Percentiles rank a stretch among this genome's conserved stretches.
These are phyloP conservation scores for Amphiduros pacificus DNA, from an alignment of 2,888 invertebrate species.

Conservation along the genomic window DNA sequence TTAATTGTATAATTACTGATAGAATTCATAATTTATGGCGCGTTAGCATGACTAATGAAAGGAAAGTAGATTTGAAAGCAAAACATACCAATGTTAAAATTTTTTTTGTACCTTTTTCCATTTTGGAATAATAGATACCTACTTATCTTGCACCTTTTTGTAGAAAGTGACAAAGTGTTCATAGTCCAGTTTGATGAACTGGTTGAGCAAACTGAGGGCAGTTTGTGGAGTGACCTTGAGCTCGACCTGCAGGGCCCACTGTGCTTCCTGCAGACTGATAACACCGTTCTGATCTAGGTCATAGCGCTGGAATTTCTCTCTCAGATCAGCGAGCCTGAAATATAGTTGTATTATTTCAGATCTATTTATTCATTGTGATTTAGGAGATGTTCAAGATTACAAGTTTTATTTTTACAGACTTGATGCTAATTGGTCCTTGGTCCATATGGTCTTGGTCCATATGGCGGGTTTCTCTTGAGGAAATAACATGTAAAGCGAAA, in stretches of 20 bases:
- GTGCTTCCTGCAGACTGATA: slow-evolving; percentile 24
- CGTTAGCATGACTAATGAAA: no score
- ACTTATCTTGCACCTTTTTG: slow-evolving; percentile 23
- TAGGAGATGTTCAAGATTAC: no score
- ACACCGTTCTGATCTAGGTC: slow-evolving; percentile 23
- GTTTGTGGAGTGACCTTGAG: slow-evolving; percentile 21
- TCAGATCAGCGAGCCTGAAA: slow-evolving; percentile 22
- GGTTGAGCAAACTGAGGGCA: slow-evolving; percentile 25
- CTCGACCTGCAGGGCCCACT: slow-evolving; percentile 26
- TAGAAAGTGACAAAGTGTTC: slow-evolving; percentile 27
- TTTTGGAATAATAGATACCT: neutral
- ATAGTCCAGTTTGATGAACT: slow-evolving; percentile 25
- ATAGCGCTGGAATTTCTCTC: slow-evolving; percentile 28
- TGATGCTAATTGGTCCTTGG: no score
- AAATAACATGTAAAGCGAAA: no score
- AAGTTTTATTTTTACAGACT: no score
- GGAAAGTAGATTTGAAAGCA: no score
- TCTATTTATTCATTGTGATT: no score
- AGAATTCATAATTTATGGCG: no score
- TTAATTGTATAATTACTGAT: no score
- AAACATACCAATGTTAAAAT: neutral
- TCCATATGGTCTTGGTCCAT: no score
- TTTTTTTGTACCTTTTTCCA: neutral
- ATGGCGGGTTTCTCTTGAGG: no score
- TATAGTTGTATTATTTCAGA: neutral